phyloP scores from a whole-genome alignment of 2,113 vertebrate species.

The Donacobius atricapilla region DNA sequence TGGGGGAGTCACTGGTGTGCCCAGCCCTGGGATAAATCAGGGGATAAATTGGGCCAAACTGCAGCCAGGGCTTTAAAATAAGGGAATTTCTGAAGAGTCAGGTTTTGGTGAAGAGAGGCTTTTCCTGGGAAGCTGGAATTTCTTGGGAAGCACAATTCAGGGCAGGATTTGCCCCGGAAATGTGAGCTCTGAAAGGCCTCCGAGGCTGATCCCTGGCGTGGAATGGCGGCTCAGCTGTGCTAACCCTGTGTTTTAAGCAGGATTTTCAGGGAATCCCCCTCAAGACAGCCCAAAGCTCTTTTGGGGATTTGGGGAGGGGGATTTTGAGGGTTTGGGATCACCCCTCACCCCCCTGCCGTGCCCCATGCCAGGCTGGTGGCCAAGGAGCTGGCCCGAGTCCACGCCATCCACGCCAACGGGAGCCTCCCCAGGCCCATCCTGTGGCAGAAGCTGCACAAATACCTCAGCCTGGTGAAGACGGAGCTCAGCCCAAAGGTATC shows the following conservation, averaged over 20 bases:
- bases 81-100: too few species aligned
- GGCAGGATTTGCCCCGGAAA: background rate
- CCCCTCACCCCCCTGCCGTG: background rate
- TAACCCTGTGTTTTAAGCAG: fast-evolving
- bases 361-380: conserved; percentile 82
- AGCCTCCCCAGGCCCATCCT: conserved; percentile 90
- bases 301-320: fast-evolving
- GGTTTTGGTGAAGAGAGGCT: too few species aligned
- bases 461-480: conserved; percentile 88
- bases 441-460: conserved; percentile 91
- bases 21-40: too few species aligned
- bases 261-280: fast-evolving
- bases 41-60: too few species aligned
- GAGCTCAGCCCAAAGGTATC: conserved; percentile 78
- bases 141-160: fast-evolving
- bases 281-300: background rate
- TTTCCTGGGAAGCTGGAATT: background rate
- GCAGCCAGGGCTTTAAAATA: too few species aligned
- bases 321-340: background rate
- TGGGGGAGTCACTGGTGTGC: too few species aligned
- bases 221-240: background rate
- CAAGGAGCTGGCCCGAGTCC: conserved; percentile 92
- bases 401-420: conserved; percentile 92
- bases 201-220: fast-evolving
- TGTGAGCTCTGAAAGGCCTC: fast-evolving